phyloP scores from a whole-genome alignment of 2,797 vertebrate species.

The Tragopan temminckii region DNA sequence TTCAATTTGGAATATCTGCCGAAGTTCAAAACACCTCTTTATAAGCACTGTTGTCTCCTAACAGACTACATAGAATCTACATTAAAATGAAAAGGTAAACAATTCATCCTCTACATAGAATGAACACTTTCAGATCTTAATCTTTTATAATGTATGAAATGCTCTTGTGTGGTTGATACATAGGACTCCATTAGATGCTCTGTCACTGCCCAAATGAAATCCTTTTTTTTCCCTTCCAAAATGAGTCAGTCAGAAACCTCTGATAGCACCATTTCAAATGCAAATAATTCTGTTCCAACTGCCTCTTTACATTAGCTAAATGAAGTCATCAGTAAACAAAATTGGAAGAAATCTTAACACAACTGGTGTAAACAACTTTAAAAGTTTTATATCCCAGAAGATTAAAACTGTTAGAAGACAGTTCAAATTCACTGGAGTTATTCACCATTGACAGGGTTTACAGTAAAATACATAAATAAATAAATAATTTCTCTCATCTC shows the following conservation, averaged over 20 bases:
- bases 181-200: constrained; percentile 31
- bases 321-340: constrained; percentile 89
- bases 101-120: not conserved
- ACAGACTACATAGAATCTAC: not conserved
- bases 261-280: constrained; percentile 85
- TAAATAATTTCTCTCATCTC: constrained; percentile 68
- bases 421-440: constrained; percentile 75
- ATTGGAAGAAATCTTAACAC: constrained; percentile 85
- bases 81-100: not conserved
- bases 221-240: constrained; percentile 55
- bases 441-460: constrained; percentile 72
- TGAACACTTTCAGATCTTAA: not conserved
- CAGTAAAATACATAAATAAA: constrained; percentile 49
- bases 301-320: constrained; percentile 89
- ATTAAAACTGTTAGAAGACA: constrained; percentile 76
- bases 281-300: constrained; percentile 88
- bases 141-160: not conserved
- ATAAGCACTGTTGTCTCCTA: not conserved
- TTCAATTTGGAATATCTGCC: too few species aligned
- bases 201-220: constrained; percentile 81
- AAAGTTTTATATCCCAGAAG: constrained; percentile 84
- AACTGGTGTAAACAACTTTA: constrained; percentile 86
- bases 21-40: not conserved
- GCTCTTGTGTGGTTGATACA: not conserved
- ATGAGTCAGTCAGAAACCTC: constrained; percentile 82